These are phyloP conservation scores for Anguilla obscura DNA, from an alignment of 2,797 vertebrate species.

Conservation along the genomic window DNA sequence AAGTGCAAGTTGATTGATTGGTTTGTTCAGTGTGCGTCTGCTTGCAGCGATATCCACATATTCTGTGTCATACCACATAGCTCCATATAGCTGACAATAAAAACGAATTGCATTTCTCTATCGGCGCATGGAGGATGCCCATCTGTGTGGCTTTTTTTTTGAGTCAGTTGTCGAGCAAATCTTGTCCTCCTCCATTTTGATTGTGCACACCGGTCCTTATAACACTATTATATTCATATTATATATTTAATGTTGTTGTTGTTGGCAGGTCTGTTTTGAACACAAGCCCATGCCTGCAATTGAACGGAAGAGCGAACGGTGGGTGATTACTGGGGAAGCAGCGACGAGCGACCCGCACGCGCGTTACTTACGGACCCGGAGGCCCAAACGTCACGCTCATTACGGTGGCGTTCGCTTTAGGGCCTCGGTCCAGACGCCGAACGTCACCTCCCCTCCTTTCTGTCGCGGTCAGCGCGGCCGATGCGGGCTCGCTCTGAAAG, in stretches of 20 bases:
- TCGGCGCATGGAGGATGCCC: neutral
- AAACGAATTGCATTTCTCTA: neutral
- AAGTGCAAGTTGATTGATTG: neutral
- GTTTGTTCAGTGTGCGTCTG: neutral
- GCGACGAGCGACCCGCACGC: neutral
- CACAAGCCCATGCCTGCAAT: neutral
- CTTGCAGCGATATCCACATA: neutral
- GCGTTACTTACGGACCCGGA: neutral
- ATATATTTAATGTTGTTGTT: neutral
- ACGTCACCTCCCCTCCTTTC: neutral
- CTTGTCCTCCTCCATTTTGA: neutral
- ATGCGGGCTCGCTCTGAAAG: no score
- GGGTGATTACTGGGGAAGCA: neutral
- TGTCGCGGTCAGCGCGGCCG: neutral
- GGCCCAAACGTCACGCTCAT: neutral
- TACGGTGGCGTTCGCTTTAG: neutral
- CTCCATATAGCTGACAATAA: neutral
- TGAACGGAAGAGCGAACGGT: neutral
- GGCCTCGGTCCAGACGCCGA: neutral
- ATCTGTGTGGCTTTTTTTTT: neutral
- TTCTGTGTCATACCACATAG: neutral
- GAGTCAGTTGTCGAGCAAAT: neutral
- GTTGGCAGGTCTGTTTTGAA: neutral
- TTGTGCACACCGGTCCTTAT: neutral
- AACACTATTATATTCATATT: neutral